Evolutionary conservation across 2,888 invertebrate genomes (phyloP).

Genomic region (Eupithecia dodoneata): DNA sequence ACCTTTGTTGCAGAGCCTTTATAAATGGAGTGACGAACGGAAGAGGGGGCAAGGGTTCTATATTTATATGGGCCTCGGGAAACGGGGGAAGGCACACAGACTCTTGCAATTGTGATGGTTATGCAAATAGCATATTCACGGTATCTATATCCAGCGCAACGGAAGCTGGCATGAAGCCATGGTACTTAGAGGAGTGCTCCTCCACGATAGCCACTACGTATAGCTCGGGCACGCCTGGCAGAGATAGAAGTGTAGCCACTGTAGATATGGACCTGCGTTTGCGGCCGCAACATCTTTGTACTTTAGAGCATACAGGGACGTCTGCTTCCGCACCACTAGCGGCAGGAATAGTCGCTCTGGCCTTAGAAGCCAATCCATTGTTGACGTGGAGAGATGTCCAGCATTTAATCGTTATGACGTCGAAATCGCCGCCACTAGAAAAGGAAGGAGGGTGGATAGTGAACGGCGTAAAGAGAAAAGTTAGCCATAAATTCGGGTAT

Average conservation of each 20-base stretch:
- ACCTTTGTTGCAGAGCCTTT: slow-evolving; percentile 88
- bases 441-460: slow-evolving; percentile 97
- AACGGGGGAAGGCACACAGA: slow-evolving; percentile 97
- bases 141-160: slow-evolving; percentile 99
- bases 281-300: slow-evolving; percentile 94
- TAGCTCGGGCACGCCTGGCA: slow-evolving; percentile 96
- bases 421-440: slow-evolving; percentile 93
- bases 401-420: slow-evolving; percentile 96
- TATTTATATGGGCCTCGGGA: slow-evolving; percentile 99
- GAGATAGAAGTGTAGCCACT: slow-evolving; percentile 95
- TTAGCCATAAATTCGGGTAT: slow-evolving; percentile 98
- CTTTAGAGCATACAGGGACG: slow-evolving; percentile 95
- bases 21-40: slow-evolving; percentile 97
- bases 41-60: slow-evolving; percentile 95
- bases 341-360: slow-evolving; percentile 96
- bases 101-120: slow-evolving; percentile 99
- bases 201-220: slow-evolving; percentile 99
- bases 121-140: slow-evolving; percentile 99
- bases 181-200: slow-evolving; percentile 99
- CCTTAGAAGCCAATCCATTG: slow-evolving; percentile 95
- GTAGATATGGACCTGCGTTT: slow-evolving; percentile 95
- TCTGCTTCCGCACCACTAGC: slow-evolving; percentile 97
- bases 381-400: slow-evolving; percentile 99
- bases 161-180: slow-evolving; percentile 97
- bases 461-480: slow-evolving; percentile 96